A percentile compares a stretch with the other conserved stretches of the same genome.
These are phyloP conservation scores for Cinclus mexicanus DNA, from an alignment of 2,113 vertebrate species.

Conservation along the genomic window DNA sequence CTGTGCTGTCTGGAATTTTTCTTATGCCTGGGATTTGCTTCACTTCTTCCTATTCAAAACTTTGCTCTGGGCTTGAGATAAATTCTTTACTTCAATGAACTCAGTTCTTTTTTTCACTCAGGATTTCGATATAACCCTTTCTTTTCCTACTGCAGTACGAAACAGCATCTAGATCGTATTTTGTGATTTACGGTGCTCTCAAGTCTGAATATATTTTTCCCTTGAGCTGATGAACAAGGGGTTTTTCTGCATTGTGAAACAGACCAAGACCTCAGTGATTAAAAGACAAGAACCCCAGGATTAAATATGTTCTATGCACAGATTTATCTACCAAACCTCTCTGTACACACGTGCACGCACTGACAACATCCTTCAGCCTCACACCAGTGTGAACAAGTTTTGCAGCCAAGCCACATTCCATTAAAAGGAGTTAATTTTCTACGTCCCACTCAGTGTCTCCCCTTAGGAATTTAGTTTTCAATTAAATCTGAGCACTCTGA, in stretches of 20 bases:
- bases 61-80: background rate
- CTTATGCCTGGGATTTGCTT: background rate
- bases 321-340: background rate
- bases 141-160: background rate
- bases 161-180: background rate
- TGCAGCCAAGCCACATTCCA: conserved; percentile 46
- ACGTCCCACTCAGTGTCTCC: background rate
- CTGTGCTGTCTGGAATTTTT: background rate
- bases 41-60: background rate
- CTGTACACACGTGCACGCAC: background rate
- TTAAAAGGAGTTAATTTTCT: background rate
- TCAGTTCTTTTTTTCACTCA: background rate
- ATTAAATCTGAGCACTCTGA: background rate
- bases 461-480: background rate
- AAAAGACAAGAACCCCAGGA: background rate
- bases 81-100: background rate
- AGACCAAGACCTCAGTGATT: background rate
- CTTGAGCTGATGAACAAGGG: background rate
- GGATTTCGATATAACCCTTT: background rate
- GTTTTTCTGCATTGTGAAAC: background rate
- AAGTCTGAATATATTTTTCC: background rate
- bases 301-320: background rate
- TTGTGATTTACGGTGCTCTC: background rate
- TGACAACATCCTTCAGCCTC: background rate
- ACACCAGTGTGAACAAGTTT: conserved; percentile 29